Evolutionary conservation across 1,140 invertebrate genomes (phyloP), one percentile per base, ranked within the genome.

Genomic region (Cyclargus thomasi): DNA sequence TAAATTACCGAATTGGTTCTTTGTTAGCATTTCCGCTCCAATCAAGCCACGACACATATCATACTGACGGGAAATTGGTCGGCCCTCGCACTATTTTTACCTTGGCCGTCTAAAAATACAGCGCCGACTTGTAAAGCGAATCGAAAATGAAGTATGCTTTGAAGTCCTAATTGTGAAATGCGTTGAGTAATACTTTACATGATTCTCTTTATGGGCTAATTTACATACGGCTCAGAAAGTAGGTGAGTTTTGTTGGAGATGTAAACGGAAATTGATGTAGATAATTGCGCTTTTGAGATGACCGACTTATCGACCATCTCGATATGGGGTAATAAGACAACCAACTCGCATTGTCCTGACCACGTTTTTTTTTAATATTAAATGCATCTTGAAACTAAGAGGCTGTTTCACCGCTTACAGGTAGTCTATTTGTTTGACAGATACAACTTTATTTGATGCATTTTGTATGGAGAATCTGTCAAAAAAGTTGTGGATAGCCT

Each of bases 1-100:
- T 75, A 78, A 78, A 79, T 81, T 80, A 79, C 69, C 73, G 70
- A 65, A 70, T 78, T 70, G 70, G 65, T 76, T 74, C 72, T 70
- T 64, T 77, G 82, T 81, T 78, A 77, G 81, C 75, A 74, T 85
- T 83, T 77, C 80, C 77, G 78, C 78, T 82, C 78, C 81, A 85
- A 85, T 83, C 82, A 84, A 81, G 78, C 76, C 73, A 64, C 63
- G 66, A 62, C 66, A 71, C 70, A 71, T 77, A 76, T 76, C 70
- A 71, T 70, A 64, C 74, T 69, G 73, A 69, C 70, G 72, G 74
- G 59, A 77, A 75, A 78, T 77, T 79, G 75, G 39, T 47, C 18
- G 53, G 18, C 17, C 64, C n/a, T 57, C n/a, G 53, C 16, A 22
- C 59, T 68, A 68, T 67, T 71, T 71, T 71, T 66, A 66, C 21